Conservation (phyloP, 2,113 vertebrate species). For the Cricetomys ansorgei region DNA sequence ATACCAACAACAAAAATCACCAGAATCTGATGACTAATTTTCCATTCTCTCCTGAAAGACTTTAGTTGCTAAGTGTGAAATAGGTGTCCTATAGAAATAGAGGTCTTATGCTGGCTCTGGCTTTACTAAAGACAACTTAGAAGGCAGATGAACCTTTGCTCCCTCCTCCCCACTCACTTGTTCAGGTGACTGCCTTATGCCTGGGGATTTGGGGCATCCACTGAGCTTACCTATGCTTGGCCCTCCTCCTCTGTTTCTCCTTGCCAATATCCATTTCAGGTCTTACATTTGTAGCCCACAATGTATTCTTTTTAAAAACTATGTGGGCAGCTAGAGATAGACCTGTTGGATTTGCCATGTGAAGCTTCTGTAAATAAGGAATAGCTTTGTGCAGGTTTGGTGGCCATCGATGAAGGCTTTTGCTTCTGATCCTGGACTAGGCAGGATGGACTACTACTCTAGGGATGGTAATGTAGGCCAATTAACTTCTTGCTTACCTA, state of each 20-base stretch:
- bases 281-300: background rate
- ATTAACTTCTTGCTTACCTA: background rate
- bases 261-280: no score
- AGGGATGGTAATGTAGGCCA: constrained; percentile 9
- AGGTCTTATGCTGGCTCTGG: background rate
- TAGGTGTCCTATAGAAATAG: background rate
- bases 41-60: background rate
- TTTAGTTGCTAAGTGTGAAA: background rate
- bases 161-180: fast-evolving
- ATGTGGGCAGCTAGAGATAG: background rate
- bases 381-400: background rate
- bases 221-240: fast-evolving
- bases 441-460: background rate
- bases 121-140: background rate
- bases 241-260: background rate
- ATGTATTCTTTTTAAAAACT: background rate
- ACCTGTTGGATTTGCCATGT: background rate
- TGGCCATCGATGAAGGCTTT: background rate
- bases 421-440: background rate
- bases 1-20: background rate
- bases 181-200: background rate
- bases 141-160: background rate
- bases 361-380: background rate
- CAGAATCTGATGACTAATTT: background rate
- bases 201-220: fast-evolving